Conservation (phyloP, 2,113 vertebrate genomes). For the Perccottus glenii region DNA sequence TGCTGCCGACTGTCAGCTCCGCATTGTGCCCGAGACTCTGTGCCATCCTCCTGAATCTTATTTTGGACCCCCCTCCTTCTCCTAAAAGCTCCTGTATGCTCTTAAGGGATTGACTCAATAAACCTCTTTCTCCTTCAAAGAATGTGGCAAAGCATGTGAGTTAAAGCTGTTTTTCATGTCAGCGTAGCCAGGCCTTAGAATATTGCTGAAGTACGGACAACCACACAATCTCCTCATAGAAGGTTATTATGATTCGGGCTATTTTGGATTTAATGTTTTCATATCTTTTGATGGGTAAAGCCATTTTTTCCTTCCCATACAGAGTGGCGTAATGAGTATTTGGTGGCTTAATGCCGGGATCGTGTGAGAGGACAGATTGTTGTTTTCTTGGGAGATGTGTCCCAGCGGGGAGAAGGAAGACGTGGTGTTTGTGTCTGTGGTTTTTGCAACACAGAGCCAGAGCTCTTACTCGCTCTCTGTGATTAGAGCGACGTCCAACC, state of each 20-base stretch:
- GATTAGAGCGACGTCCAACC: slow-evolving; percentile 20
- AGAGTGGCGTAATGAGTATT: slow-evolving; percentile 15
- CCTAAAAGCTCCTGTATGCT: slow-evolving; percentile 29
- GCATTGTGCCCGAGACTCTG: too few relatives aligned
- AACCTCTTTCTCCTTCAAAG: slow-evolving; percentile 42
- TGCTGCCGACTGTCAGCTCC: neutral
- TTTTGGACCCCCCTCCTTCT: neutral
- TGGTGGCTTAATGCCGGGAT: slow-evolving; percentile 15
- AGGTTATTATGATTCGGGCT: slow-evolving; percentile 27
- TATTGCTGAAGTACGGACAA: slow-evolving; percentile 8
- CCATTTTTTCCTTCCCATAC: neutral
- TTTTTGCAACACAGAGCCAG: slow-evolving; percentile 24
- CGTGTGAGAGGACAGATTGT: slow-evolving; percentile 26
- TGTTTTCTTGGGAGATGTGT: slow-evolving; percentile 48
- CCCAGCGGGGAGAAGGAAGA: slow-evolving; percentile 20
- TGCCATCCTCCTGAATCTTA: slow-evolving; percentile 7
- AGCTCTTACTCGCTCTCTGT: slow-evolving; percentile 19
- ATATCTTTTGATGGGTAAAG: slow-evolving; percentile 17
- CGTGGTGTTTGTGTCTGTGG: slow-evolving; percentile 46
- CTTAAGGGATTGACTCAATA: slow-evolving; percentile 49
- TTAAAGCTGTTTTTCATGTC: slow-evolving; percentile 23
- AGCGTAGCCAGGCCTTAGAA: slow-evolving; percentile 16
- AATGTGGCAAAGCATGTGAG: slow-evolving; percentile 19
- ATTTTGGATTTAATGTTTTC: slow-evolving; percentile 12
- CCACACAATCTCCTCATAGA: slow-evolving; percentile 18